Percentiles rank a stretch among this genome's conserved stretches.
Conservation (phyloP, 2,113 vertebrate species). For the Hippopotamus amphibius region DNA sequence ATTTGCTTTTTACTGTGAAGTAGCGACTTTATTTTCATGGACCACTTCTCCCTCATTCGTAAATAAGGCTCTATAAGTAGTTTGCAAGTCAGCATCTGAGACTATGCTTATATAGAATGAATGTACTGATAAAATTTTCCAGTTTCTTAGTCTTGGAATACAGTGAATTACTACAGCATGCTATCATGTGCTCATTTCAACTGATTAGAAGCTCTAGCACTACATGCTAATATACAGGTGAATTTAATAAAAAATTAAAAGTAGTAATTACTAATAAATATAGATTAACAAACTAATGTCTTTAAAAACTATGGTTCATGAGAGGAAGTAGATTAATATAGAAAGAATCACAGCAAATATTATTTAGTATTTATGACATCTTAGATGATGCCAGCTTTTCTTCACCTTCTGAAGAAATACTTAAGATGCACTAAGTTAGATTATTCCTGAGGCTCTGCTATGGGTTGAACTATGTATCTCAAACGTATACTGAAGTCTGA, state of each 20-base stretch:
- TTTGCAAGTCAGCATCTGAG: neutral
- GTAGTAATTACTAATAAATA: slow-evolving; percentile 6
- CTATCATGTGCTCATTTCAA: neutral
- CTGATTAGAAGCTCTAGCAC: neutral
- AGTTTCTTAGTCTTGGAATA: neutral
- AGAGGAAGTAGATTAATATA: slow-evolving; percentile 31
- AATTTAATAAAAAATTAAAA: slow-evolving; percentile 41
- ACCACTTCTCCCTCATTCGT: neutral
- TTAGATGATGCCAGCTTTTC: neutral
- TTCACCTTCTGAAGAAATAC: neutral
- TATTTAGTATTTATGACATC: neutral
- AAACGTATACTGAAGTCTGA: neutral
- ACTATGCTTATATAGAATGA: neutral
- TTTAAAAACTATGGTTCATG: neutral
- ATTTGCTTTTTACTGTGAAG: neutral
- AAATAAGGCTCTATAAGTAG: neutral
- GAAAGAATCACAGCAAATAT: slow-evolving; percentile 27
- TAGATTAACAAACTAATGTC: neutral
- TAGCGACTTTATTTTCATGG: neutral
- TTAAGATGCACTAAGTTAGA: neutral
- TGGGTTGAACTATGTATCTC: neutral
- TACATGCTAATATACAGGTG: neutral
- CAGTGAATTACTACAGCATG: neutral
- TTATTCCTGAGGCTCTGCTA: slow-evolving; percentile 10
- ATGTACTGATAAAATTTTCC: neutral